Base-by-base conservation (phyloP, 2,888 invertebrate genomes). In the Augochlorella aurata region DNA sequence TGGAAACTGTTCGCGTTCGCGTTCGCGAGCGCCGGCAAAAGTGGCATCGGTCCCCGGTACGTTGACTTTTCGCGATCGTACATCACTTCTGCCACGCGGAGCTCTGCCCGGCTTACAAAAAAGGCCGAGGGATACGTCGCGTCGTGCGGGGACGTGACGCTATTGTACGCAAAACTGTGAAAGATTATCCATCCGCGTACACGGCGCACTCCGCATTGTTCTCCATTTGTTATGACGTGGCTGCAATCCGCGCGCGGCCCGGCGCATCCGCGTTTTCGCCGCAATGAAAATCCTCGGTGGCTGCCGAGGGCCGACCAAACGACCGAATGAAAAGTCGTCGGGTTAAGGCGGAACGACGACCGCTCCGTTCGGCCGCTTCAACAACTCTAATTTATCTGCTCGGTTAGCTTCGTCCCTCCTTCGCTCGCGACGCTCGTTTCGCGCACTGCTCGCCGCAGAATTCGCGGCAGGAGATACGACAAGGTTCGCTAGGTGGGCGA, bases 161-260 rank as follows among this genome's bases (percentile, higher is more conserved):
- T 77, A 87, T 87, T 87, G 88, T 87, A 86, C 88, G 89, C 88
- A 88, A 88, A 90, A 90, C 89, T 85, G 87, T 89, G 89, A 91
- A 90, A 90, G 88, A 91, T 91, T 90, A 90, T 90, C 90, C 87
- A 87, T 89, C 88, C 86, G 86, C 87, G 85, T 79, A 85, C 84
- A 82, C 85, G 79, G 67, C 67, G 79, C 67, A 66, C 68, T 63
- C 65, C 44, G 70, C 80, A 87, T 89, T 89, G 88, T 89, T 83
- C 85, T 83, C 82, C 82, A 82, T 87, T 85, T 81, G 85, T 87
- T 87, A 82, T 80, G 80, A 87, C 79, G 85, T 83, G 85, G 21
- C 75, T 61, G 66, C 72, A 68, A 83, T 78, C 72, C 83, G 75
- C 24, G 63, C 16, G 58, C 12, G 47, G 12, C 58, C 24, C 52